Evolutionary conservation across 2,797 vertebrate species (phyloP), one percentile per base, ranked within the genome.

Genomic region (Urosaurus nigricauda): DNA sequence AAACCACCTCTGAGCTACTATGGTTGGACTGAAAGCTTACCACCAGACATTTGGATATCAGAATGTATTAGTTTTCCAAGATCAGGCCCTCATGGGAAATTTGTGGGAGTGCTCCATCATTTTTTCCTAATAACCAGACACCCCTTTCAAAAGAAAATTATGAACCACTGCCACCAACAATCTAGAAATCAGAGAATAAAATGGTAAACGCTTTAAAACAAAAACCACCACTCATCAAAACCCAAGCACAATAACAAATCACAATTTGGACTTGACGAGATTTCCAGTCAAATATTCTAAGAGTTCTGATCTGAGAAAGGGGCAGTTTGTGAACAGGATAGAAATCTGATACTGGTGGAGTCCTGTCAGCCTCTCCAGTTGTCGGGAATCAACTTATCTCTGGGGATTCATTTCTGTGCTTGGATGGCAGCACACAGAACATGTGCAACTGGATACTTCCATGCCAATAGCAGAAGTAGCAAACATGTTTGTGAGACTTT

Each of bases 401-500:
- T 35, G 70, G 60, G 17, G 60, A 53, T 82, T 32, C 11, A 0
- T 0, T 77, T 26, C 9, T 37, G 29, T 53, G 32, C 24, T 0
- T 1, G 58, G 83, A 37, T 4, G 81, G 35, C 74, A 77, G 19
- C 58, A 3, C 51, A 83, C 2, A 37, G 2, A 35, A 53, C 16
- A 71, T 79, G 63, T 79, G 80, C 32, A 79, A 78, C 32, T 58
- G 79, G 29, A 19, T 35, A 37, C 51, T 86, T 5, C 75, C n/a
- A 70, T 71, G 53, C 16, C 24, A 4, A 53, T 4, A 47, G 8
- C 51, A 37, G 79, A n/a, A 14, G 65, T 89, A 0, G 0, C 43
- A 87, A 77, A 63, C 1, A 37, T 5, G 7, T 4, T 0, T 0
- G 21, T 32, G 47, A 40, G 51, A 43, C 43, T 32, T 68, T 26